These are phyloP conservation scores for Calyptomena viridis DNA, from an alignment of 2,113 vertebrate genomes.

Conservation along the genomic window DNA sequence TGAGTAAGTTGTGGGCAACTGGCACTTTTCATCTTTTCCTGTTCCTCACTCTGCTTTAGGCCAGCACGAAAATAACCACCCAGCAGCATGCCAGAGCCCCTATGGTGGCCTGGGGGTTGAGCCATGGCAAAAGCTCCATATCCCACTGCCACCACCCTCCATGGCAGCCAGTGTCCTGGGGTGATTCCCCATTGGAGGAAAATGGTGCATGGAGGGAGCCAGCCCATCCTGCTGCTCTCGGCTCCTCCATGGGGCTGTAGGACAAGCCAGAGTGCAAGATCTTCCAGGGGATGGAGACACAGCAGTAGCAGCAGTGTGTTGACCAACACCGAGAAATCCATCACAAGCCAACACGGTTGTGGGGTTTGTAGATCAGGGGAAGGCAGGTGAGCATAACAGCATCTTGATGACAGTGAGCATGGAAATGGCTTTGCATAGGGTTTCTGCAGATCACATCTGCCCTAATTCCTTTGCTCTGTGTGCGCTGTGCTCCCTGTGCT, in stretches of 20 bases:
- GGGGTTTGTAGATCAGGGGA: accelerated
- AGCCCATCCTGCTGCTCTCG: accelerated
- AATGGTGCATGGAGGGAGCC: accelerated
- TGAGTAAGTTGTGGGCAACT: not conserved
- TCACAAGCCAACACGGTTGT: accelerated
- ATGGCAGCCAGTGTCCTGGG: not conserved
- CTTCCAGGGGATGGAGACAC: not conserved
- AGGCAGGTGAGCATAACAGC: not conserved
- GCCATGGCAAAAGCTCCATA: not conserved
- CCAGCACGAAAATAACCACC: not conserved
- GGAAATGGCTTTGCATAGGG: not conserved
- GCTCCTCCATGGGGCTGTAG: not conserved
- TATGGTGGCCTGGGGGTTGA: accelerated
- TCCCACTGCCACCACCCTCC: not conserved
- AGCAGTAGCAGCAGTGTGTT: not conserved
- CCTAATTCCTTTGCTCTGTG: not conserved
- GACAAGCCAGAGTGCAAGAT: not conserved
- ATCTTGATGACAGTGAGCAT: accelerated
- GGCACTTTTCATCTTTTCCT: not conserved
- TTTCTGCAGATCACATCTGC: not conserved
- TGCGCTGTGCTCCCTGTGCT: not conserved
- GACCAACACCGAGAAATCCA: not conserved
- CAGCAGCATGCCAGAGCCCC: not conserved
- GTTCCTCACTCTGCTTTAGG: not conserved
- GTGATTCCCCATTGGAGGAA: accelerated